Evolutionary conservation across 2,113 vertebrate genomes (phyloP).

Genomic region (Danionella cerebrum): DNA sequence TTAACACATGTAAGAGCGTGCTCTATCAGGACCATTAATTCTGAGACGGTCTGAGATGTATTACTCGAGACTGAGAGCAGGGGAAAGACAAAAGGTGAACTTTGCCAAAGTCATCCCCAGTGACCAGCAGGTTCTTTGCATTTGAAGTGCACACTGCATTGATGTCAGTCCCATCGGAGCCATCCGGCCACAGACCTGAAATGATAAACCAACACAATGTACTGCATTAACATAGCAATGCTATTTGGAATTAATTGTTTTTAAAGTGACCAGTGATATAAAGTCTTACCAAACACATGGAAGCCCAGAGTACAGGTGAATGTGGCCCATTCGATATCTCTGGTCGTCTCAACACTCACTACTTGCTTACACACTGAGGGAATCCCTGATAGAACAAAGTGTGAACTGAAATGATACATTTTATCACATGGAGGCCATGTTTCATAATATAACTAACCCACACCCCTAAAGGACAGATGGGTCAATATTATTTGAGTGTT

Average conservation of each 20-base stretch:
- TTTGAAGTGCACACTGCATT: slow-evolving; percentile 83
- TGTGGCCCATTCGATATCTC: slow-evolving; percentile 87
- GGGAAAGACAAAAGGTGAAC: slow-evolving; percentile 93
- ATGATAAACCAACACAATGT: neutral
- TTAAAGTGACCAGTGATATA: neutral
- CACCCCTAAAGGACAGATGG: too few species aligned
- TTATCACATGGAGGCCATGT: neutral
- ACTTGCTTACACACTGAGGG: slow-evolving; percentile 96
- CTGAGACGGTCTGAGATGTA: neutral
- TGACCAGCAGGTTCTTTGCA: slow-evolving; percentile 78
- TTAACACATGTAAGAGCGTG: neutral
- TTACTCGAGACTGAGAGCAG: slow-evolving; percentile 90
- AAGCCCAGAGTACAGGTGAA: slow-evolving; percentile 90
- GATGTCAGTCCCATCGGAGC: slow-evolving; percentile 94
- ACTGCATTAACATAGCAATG: neutral
- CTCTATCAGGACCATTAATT: too few species aligned
- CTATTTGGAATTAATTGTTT: too few species aligned
- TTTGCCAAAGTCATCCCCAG: slow-evolving; percentile 96
- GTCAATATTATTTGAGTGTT: too few species aligned
- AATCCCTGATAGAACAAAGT: slow-evolving; percentile 70
- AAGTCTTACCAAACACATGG: slow-evolving; percentile 85
- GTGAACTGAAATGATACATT: too few species aligned
- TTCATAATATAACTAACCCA: too few species aligned
- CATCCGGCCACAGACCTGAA: slow-evolving; percentile 92
- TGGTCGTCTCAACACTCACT: slow-evolving; percentile 87